Conservation (phyloP, 2,113 vertebrate species). For the Mormyrus iriodes region DNA sequence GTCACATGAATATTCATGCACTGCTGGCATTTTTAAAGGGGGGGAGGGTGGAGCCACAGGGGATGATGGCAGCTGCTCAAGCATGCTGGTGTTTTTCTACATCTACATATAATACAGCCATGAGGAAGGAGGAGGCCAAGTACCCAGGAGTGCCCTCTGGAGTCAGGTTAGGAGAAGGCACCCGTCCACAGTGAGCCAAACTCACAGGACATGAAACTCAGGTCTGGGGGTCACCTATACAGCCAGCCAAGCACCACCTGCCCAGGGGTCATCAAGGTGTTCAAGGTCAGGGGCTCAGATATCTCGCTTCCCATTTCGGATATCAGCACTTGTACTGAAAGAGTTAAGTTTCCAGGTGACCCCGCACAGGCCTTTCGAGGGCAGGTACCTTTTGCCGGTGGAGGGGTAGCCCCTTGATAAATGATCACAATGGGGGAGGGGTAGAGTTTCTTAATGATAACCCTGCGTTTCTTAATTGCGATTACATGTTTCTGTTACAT, state of each 20-base stretch:
- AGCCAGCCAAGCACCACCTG: too few relatives aligned
- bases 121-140: neutral
- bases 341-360: too few relatives aligned
- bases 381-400: neutral
- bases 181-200: neutral
- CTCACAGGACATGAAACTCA: too few relatives aligned
- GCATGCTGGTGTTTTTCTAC: neutral
- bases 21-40: neutral
- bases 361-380: too few relatives aligned
- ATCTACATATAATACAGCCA: neutral
- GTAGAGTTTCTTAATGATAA: neutral
- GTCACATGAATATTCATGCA: neutral
- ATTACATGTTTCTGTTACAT: neutral
- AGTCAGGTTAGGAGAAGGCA: neutral
- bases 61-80: neutral
- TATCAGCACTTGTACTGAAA: too few relatives aligned
- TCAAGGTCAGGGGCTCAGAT: too few relatives aligned
- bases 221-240: too few relatives aligned
- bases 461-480: neutral
- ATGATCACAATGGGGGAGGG: neutral
- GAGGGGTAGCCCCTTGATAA: neutral
- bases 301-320: too few relatives aligned
- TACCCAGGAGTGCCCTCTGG: neutral
- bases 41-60: neutral
- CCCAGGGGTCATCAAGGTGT: too few relatives aligned